Evolutionary conservation across 2,797 vertebrate genomes (phyloP), one percentile per base, ranked within the genome.

Genomic region (Acestrorhynchus altus): DNA sequence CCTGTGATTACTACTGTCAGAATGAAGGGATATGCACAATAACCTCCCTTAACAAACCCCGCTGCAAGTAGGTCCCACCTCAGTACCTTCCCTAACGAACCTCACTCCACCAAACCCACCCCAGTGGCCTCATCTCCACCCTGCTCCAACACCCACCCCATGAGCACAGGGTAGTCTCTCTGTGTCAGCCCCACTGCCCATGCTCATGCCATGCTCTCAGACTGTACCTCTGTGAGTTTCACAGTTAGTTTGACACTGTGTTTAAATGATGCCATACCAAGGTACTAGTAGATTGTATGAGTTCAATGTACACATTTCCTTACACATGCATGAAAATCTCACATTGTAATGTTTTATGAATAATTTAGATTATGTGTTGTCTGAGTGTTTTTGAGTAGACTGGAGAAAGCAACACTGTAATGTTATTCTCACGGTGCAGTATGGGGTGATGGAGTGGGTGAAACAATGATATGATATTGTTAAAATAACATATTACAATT

Each of bases 1-100:
- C 97, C 92, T 99, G 98, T 95, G 98, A 99, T 98, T 97, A 98
- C 97, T 99, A 98, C 98, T 99, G 98, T 98, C 98, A 99, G 96
- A 99, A 99, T 96, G 97, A 98, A 95, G 98, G 98, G 95, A 96
- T 98, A 95, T 99, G 98, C 96, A 95, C 97, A 95, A 96, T 99
- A 96, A 99, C 96, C 91, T 92, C 96, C 93, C 95, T 97, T 98
- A 99, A 99, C 97, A 98, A 99, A 95, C 98, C 98, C 80, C 97
- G 95, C 95, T 99, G 98, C 98, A 99, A 99, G 98, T 99, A 99
- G 96, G 98, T 99, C 95, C 84, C 57, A 18, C 68, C 72, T 56
- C 28, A 47, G 35, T 24, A 70, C 40, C 57, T 74, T 28, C 22
- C 42, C 78, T 39, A 61, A 24, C 44, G 26, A 26, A 35, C 87